These are phyloP conservation scores for Heliconius sara DNA, from an alignment of 2,888 invertebrate species.

Conservation along the genomic window DNA sequence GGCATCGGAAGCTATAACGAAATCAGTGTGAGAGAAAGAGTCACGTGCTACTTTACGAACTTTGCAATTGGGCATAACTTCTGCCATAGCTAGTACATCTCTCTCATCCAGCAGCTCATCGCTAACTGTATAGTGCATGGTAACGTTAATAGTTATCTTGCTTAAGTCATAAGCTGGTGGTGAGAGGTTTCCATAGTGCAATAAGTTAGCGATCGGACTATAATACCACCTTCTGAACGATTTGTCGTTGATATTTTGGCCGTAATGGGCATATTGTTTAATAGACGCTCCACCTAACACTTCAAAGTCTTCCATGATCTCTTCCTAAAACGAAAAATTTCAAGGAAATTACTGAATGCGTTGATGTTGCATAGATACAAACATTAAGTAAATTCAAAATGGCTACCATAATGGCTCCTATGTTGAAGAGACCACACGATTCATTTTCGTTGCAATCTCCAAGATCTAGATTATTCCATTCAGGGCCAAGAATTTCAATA, in stretches of 20 bases:
- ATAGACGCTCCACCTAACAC: slow-evolving; percentile 49
- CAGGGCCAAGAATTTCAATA: slow-evolving; percentile 41
- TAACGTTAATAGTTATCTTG: slow-evolving; percentile 47
- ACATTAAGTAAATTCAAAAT: background rate
- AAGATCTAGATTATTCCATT: background rate
- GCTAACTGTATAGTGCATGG: slow-evolving; percentile 50
- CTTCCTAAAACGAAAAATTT: slow-evolving; percentile 24
- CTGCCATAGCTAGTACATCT: slow-evolving; percentile 52
- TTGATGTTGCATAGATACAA: background rate
- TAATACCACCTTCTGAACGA: slow-evolving; percentile 52
- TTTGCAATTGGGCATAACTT: slow-evolving; percentile 46
- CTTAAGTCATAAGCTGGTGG: slow-evolving; percentile 51
- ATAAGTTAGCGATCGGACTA: slow-evolving; percentile 46
- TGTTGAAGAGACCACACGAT: slow-evolving; percentile 22
- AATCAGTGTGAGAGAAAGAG: slow-evolving; percentile 50
- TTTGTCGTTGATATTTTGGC: slow-evolving; percentile 52
- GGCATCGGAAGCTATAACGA: slow-evolving; percentile 46
- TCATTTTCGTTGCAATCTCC: slow-evolving; percentile 15
- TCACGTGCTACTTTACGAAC: slow-evolving; percentile 48
- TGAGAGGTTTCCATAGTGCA: slow-evolving; percentile 43
- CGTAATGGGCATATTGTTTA: slow-evolving; percentile 54
- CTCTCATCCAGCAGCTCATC: slow-evolving; percentile 50
- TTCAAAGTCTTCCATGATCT: slow-evolving; percentile 48
- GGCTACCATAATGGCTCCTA: slow-evolving; percentile 35
- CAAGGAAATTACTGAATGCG: background rate